Conservation (phyloP, 1,140 invertebrate genomes). For the Andrena cerasifolii region DNA sequence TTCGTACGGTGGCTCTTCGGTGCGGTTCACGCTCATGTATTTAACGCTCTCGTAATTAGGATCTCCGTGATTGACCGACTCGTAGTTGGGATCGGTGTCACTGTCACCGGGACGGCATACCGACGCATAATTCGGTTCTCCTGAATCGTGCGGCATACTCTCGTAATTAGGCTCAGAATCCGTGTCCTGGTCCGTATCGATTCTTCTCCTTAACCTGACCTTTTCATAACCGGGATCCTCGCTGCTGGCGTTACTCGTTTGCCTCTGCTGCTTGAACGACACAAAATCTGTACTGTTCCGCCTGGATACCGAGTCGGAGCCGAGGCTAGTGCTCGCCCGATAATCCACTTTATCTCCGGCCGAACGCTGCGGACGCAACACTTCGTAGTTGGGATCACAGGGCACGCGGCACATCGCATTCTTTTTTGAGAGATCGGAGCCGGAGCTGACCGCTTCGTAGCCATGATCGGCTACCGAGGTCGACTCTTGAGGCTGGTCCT, state of each 20-base stretch:
- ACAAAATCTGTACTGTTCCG: slow-evolving; percentile 39
- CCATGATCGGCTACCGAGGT: slow-evolving; percentile 72
- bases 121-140: slow-evolving; percentile 82
- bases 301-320: background rate
- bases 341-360: slow-evolving; percentile 69
- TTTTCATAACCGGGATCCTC: slow-evolving; percentile 80
- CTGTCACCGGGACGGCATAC: slow-evolving; percentile 86
- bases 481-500: slow-evolving; percentile 6
- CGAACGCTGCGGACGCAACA: slow-evolving; percentile 82
- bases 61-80: slow-evolving; percentile 84
- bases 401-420: slow-evolving; percentile 63
- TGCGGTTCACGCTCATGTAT: slow-evolving; percentile 73
- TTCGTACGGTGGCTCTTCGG: slow-evolving; percentile 81
- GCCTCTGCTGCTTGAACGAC: slow-evolving; percentile 77
- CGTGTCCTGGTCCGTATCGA: slow-evolving; percentile 66
- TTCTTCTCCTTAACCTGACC: slow-evolving; percentile 72
- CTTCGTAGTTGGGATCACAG: slow-evolving; percentile 88
- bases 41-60: slow-evolving; percentile 83
- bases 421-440: slow-evolving; percentile 47
- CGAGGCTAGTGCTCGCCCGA: background rate
- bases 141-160: slow-evolving; percentile 85
- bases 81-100: slow-evolving; percentile 88
- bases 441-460: slow-evolving; percentile 73
- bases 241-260: slow-evolving; percentile 78
- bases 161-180: slow-evolving; percentile 86